Conservation (phyloP, 2,888 invertebrate species). For the Phaedon cochleariae region DNA sequence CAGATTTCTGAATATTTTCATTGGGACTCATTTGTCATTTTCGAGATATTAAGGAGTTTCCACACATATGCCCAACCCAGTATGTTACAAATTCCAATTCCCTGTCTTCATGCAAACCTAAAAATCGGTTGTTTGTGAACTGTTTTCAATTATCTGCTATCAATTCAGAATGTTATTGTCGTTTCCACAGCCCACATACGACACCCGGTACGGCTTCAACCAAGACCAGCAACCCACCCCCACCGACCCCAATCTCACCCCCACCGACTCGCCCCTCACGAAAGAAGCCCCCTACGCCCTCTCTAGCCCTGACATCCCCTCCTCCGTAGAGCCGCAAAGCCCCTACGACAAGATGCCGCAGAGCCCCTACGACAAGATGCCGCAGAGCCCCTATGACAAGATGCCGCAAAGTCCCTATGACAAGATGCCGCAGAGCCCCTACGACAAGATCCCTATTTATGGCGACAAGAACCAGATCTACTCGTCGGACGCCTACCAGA, state of each 20-base stretch:
- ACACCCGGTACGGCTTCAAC: conserved; percentile 59
- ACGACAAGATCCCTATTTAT: conserved; percentile 47
- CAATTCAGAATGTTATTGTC: too few species aligned
- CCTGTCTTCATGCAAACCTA: too few species aligned
- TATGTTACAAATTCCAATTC: too few species aligned
- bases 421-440: conserved; percentile 47
- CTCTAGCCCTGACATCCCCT: conserved; percentile 56
- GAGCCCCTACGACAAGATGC: conserved; percentile 47
- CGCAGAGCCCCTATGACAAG: conserved; percentile 42
- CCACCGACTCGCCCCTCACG: conserved; percentile 46
- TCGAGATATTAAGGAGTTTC: too few species aligned
- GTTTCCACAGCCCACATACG: conserved; percentile 61
- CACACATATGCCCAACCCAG: too few species aligned
- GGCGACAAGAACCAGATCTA: conserved; percentile 43
- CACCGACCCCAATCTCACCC: conserved; percentile 43
- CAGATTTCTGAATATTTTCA: too few species aligned
- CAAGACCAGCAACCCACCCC: conserved; percentile 42
- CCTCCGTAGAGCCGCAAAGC: conserved; percentile 48
- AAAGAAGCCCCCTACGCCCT: conserved; percentile 57
- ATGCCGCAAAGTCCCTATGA: conserved; percentile 46
- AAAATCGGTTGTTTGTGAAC: too few species aligned
- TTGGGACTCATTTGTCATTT: too few species aligned
- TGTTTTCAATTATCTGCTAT: too few species aligned
- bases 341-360: conserved; percentile 48
- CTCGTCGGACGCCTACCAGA: conserved; percentile 44